Conservation (phyloP, 2,888 invertebrate genomes). For the Amphipyra tragopoginis region DNA sequence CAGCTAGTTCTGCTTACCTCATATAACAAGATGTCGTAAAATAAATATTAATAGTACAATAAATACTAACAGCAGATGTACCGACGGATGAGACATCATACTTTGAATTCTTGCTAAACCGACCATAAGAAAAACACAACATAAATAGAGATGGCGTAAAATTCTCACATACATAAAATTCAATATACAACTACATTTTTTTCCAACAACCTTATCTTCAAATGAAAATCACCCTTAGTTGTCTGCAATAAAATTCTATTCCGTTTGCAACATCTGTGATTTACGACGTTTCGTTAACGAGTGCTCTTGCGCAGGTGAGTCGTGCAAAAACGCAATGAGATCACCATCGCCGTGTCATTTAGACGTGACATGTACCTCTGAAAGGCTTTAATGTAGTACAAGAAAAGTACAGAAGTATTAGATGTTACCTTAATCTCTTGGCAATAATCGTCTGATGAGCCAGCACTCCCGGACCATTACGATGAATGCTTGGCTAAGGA, state of each 20-base stretch:
- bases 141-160: slow-evolving; percentile 55
- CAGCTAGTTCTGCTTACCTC: slow-evolving; percentile 9
- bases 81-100: slow-evolving; percentile 53
- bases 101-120: slow-evolving; percentile 51
- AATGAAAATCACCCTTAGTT: slow-evolving; percentile 5
- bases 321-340: slow-evolving; percentile 87
- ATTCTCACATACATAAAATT: slow-evolving; percentile 60
- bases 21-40: neutral
- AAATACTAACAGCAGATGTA: slow-evolving; percentile 42
- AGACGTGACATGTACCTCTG: slow-evolving; percentile 72
- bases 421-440: neutral
- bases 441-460: too few relatives aligned
- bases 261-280: slow-evolving; percentile 22
- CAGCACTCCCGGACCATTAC: too few relatives aligned
- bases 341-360: slow-evolving; percentile 79
- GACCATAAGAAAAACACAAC: slow-evolving; percentile 49
- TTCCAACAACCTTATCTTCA: slow-evolving; percentile 8
- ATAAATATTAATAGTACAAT: slow-evolving; percentile 38
- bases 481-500: too few relatives aligned
- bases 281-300: slow-evolving; percentile 47
- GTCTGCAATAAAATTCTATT: neutral
- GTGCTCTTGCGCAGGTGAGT: slow-evolving; percentile 67
- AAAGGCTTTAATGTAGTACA: slow-evolving; percentile 20
- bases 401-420: slow-evolving; percentile 34
- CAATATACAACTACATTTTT: slow-evolving; percentile 50